Conservation (phyloP, 53 echinoderm and acorn worm species). For the Crossaster papposus region DNA sequence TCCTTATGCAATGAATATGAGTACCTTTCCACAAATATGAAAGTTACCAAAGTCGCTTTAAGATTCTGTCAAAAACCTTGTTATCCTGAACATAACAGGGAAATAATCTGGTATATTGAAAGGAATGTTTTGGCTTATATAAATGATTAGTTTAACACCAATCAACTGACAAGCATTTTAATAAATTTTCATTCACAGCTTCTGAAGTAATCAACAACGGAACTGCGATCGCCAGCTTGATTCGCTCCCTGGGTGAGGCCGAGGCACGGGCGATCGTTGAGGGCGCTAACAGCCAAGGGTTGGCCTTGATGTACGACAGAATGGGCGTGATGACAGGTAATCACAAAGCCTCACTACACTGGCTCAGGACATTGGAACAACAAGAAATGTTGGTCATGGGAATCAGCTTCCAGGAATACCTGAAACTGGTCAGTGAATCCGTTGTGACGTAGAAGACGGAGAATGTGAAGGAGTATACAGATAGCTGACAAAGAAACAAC, state of each 20-base stretch:
- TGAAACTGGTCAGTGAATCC: constrained; percentile 12
- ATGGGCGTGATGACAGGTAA: constrained; percentile 46
- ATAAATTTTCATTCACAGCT: constrained; percentile 24
- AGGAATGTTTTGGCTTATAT: too few relatives aligned
- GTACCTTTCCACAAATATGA: background rate
- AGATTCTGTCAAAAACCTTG: too few relatives aligned
- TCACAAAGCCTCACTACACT: constrained; percentile 77
- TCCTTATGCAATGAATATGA: too few relatives aligned
- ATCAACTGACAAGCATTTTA: background rate
- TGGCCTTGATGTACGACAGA: constrained; percentile 54
- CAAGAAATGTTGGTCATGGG: constrained; percentile 67
- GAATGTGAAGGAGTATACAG: too few relatives aligned
- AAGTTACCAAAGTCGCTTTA: background rate
- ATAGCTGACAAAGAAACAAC: too few relatives aligned
- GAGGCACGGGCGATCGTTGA: constrained; percentile 64
- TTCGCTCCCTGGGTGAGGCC: constrained; percentile 48
- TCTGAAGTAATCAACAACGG: constrained; percentile 59
- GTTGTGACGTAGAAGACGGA: background rate
- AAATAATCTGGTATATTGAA: too few relatives aligned
- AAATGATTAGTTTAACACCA: too few relatives aligned
- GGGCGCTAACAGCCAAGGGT: constrained; percentile 64
- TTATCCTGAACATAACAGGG: too few relatives aligned
- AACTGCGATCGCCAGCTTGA: constrained; percentile 55
- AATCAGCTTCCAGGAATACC: constrained; percentile 62
- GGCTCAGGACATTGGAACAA: constrained; percentile 62